These are phyloP conservation scores for Calonectris borealis DNA, from an alignment of 2,113 vertebrate species.

Conservation along the genomic window DNA sequence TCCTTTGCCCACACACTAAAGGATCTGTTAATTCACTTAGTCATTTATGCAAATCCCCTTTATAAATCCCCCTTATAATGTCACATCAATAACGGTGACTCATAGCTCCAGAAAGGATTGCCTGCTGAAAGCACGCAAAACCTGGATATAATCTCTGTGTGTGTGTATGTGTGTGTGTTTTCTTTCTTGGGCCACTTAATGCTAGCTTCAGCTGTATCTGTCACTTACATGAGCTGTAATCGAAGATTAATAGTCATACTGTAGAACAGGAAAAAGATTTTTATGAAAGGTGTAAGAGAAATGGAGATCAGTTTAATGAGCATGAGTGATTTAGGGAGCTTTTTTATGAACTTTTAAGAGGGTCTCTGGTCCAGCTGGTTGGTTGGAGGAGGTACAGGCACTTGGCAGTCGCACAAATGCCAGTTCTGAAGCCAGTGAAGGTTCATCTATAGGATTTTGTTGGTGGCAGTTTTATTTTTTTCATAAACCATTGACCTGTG, in stretches of 20 bases:
- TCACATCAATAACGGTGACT: constrained; percentile 56
- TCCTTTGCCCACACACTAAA: constrained; percentile 28
- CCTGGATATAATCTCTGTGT: not conserved
- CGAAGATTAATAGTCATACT: not conserved
- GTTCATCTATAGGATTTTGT: not conserved
- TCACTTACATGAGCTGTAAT: not conserved
- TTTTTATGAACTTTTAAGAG: not conserved
- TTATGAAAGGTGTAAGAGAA: not conserved
- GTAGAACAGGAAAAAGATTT: not conserved
- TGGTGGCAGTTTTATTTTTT: not conserved
- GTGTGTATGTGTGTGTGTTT: not conserved
- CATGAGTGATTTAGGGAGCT: not conserved
- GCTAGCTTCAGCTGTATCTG: not conserved
- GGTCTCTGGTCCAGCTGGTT: not conserved
- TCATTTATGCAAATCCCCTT: constrained; percentile 57
- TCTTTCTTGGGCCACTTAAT: not conserved
- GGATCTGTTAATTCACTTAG: constrained; percentile 58
- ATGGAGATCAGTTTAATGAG: not conserved
- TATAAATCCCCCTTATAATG: constrained; percentile 34
- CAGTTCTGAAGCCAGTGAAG: not conserved
- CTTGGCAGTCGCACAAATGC: not conserved
- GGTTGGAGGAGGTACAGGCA: not conserved
- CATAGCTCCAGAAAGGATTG: constrained; percentile 32
- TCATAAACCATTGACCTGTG: not conserved
- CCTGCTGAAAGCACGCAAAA: not conserved